A percentile compares a stretch with the other conserved stretches of the same genome.
Evolutionary conservation across 1,140 invertebrate genomes (phyloP).

Genomic region (Calephelis nemesis): DNA sequence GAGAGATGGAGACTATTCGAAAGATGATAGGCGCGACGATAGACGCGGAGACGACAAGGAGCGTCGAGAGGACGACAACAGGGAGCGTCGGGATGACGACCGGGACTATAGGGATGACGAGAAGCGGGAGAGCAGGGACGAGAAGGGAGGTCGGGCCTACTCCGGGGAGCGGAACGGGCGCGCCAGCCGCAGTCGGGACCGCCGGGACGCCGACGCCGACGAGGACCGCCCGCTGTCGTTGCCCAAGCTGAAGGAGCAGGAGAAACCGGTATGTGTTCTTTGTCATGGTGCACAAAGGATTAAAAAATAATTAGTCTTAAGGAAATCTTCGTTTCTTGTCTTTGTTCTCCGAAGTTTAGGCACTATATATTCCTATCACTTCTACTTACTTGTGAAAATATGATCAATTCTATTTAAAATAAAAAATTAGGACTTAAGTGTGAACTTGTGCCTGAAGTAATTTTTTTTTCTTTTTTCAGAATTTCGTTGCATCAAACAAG

Average conservation of each 20-base stretch:
- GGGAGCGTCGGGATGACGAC: constrained; percentile 35
- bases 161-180: constrained; percentile 40
- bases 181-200: constrained; percentile 46
- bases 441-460: background rate
- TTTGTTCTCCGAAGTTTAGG: too few species aligned
- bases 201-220: constrained; percentile 72
- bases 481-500: constrained; percentile 83
- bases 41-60: constrained; percentile 30
- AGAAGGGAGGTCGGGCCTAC: constrained; percentile 21
- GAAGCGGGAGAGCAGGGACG: constrained; percentile 31
- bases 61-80: constrained; percentile 38
- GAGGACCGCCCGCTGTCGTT: constrained; percentile 74
- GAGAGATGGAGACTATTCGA: constrained; percentile 45
- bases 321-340: too few species aligned
- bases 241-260: constrained; percentile 82
- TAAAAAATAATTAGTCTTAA: too few species aligned
- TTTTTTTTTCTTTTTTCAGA: constrained; percentile 72
- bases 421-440: background rate
- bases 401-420: too few species aligned
- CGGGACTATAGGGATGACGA: constrained; percentile 28
- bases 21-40: constrained; percentile 47
- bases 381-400: too few species aligned
- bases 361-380: too few species aligned
- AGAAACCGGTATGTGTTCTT: constrained; percentile 79
- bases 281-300: too few species aligned